Conservation (phyloP, 2,113 vertebrate genomes). For the Actenoides hombroni region DNA sequence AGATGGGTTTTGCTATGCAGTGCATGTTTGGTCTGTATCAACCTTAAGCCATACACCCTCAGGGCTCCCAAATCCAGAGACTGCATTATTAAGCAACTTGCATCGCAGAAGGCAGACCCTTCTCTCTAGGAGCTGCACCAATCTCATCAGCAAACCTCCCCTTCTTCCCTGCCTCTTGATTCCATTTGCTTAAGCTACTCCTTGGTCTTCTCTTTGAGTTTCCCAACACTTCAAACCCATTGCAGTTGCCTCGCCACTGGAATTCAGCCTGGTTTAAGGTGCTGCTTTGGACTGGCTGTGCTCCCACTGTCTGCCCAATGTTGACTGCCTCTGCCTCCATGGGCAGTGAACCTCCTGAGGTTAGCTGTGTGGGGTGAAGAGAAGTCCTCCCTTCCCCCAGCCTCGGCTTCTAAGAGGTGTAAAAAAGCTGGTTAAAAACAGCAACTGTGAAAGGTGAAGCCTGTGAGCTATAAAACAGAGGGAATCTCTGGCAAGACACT, state of each 20-base stretch:
- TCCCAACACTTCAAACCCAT: neutral
- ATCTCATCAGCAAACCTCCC: neutral
- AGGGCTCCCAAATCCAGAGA: neutral
- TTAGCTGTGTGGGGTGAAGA: neutral
- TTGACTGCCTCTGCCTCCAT: neutral
- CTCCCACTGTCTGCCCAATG: rapidly evolving
- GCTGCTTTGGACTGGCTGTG: neutral
- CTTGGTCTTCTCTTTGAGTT: neutral
- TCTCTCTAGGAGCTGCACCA: neutral
- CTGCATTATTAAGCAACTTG: neutral
- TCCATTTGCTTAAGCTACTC: neutral
- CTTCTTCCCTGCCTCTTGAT: neutral
- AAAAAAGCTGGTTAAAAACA: neutral
- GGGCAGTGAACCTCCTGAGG: neutral
- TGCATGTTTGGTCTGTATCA: neutral
- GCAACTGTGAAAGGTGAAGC: constrained; percentile 34
- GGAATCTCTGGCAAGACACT: constrained; percentile 38
- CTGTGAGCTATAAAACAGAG: constrained; percentile 34
- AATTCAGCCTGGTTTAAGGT: neutral
- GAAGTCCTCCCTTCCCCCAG: neutral
- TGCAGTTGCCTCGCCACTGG: neutral
- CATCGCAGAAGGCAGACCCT: neutral
- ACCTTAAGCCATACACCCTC: neutral
- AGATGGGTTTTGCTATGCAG: neutral
- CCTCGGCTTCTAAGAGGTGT: neutral